phyloP scores from a whole-genome alignment of 2,113 vertebrate genomes.

The Pollachius pollachius region DNA sequence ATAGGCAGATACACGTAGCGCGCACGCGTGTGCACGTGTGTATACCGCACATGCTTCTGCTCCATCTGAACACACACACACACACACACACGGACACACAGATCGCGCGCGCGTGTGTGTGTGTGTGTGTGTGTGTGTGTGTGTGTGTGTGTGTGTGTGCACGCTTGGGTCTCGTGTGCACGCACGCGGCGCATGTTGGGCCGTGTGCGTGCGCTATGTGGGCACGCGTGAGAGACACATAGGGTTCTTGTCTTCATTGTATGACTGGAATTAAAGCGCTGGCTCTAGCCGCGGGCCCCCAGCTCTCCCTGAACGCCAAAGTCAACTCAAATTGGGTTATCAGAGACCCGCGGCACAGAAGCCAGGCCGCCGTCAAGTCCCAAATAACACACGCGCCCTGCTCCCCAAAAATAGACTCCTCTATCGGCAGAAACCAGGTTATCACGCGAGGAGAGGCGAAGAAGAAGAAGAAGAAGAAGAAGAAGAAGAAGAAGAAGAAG shows the following conservation, averaged over 20 bases:
- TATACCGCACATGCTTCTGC: no score
- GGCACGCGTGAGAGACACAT: constrained; percentile 17
- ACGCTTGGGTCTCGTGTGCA: constrained; percentile 9
- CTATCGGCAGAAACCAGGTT: constrained; percentile 64
- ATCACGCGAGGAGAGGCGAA: constrained; percentile 21
- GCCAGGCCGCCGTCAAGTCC: constrained; percentile 66
- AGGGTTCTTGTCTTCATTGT: constrained; percentile 60
- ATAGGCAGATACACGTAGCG: background rate
- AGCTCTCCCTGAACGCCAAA: constrained; percentile 69
- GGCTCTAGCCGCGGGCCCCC: constrained; percentile 51
- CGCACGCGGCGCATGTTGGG: background rate
- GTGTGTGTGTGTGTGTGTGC: no score
- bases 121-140: no score
- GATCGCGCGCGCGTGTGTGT: constrained; percentile 3
- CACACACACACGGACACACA: background rate
- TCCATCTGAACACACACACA: background rate
- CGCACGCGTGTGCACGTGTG: constrained; percentile 1
- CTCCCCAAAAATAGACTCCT: constrained; percentile 64
- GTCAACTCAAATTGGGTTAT: constrained; percentile 78
- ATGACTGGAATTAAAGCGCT: constrained; percentile 61
- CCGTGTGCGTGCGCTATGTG: background rate
- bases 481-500: no score
- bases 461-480: no score
- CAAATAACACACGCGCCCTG: constrained; percentile 68
- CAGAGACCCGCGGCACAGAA: constrained; percentile 68